phyloP scores from a whole-genome alignment of 2,797 vertebrate species.

The Siniperca scherzeri region DNA sequence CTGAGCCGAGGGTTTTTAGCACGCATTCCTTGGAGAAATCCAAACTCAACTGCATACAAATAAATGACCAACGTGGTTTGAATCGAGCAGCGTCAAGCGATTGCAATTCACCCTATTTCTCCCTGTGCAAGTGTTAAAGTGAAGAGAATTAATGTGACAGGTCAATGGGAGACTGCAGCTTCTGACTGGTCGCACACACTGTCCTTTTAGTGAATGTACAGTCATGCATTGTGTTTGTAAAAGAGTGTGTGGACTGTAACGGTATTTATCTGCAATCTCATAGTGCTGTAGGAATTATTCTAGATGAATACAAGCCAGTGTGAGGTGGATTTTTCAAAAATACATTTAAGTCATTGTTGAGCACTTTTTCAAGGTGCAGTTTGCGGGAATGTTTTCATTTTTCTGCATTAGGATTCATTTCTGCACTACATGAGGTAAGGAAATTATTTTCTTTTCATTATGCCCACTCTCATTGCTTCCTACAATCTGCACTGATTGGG shows the following conservation, averaged over 20 bases:
- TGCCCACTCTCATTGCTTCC: slow-evolving; percentile 32
- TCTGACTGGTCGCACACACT: slow-evolving; percentile 48
- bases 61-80: slow-evolving; percentile 64
- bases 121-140: slow-evolving; percentile 52
- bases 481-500: slow-evolving; percentile 21
- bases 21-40: slow-evolving; percentile 46
- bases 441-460: slow-evolving; percentile 11
- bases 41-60: slow-evolving; percentile 61
- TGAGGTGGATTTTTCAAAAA: slow-evolving; percentile 41
- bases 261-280: slow-evolving; percentile 44
- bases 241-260: slow-evolving; percentile 34
- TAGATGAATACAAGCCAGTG: slow-evolving; percentile 22
- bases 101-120: slow-evolving; percentile 47
- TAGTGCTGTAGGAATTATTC: slow-evolving; percentile 21
- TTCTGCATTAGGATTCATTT: slow-evolving; percentile 5
- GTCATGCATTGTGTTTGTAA: slow-evolving; percentile 56
- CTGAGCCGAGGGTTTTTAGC: slow-evolving; percentile 55
- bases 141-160: slow-evolving; percentile 70
- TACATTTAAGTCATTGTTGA: slow-evolving; percentile 1
- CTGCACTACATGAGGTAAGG: slow-evolving; percentile 44
- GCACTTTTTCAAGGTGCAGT: slow-evolving; percentile 10
- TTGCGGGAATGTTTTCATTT: neutral
- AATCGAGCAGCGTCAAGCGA: slow-evolving; percentile 61
- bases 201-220: slow-evolving; percentile 51
- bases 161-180: slow-evolving; percentile 58